Conservation (phyloP, 1,140 invertebrate species). For the Saccostrea cuccullata region DNA sequence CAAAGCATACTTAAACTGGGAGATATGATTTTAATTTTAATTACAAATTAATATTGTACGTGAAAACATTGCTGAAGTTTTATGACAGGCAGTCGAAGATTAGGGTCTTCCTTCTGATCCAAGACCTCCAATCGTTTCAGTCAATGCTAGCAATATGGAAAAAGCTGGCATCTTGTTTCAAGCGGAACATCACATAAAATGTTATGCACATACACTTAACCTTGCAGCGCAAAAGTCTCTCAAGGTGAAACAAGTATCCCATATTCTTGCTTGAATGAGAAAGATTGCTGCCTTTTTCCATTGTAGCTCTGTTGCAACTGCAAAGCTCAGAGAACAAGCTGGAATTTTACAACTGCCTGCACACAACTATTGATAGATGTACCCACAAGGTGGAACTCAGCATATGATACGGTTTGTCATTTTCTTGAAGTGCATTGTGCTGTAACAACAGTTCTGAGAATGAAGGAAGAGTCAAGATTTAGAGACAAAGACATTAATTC, state of each 20-base stretch:
- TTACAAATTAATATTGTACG: conserved; percentile 21
- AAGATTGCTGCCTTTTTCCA: conserved; percentile 54
- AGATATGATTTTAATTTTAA: too few relatives aligned
- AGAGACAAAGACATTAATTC: too few relatives aligned
- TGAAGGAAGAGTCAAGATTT: too few relatives aligned
- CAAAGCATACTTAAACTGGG: background rate
- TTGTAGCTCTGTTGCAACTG: conserved; percentile 42
- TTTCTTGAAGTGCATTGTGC: too few relatives aligned
- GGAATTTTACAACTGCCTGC: conserved; percentile 49
- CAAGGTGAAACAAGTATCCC: too few relatives aligned
- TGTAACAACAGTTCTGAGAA: too few relatives aligned
- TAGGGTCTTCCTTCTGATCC: conserved; percentile 40
- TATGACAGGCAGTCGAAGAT: conserved; percentile 42
- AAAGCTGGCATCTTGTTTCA: too few relatives aligned
- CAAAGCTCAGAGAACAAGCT: conserved; percentile 47
- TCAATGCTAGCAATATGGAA: conserved; percentile 55
- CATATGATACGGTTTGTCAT: conserved; percentile 68
- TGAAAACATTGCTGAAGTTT: conserved; percentile 41
- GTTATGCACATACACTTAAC: too few relatives aligned
- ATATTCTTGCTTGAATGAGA: too few relatives aligned
- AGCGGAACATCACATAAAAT: too few relatives aligned
- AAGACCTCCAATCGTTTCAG: conserved; percentile 34
- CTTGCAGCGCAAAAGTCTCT: too few relatives aligned
- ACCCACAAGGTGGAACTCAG: conserved; percentile 61
- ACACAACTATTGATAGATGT: conserved; percentile 62